phyloP scores from a whole-genome alignment of 2,797 vertebrate genomes.

The Oceanodroma leucorhoa region DNA sequence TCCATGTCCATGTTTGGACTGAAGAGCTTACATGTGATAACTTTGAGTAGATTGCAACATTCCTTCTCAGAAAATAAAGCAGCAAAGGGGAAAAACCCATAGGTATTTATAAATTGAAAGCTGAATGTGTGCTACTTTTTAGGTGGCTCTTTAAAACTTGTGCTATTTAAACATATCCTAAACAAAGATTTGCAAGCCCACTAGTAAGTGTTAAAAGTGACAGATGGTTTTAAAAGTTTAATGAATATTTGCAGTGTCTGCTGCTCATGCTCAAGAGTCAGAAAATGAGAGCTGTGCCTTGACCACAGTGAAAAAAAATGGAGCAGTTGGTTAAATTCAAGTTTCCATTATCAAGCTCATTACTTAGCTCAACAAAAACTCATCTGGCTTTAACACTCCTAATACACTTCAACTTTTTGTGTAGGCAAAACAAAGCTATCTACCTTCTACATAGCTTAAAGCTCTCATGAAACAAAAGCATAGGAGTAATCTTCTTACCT shows the following conservation, averaged over 20 bases:
- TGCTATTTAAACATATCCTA: constrained; percentile 41
- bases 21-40: not conserved
- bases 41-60: constrained; percentile 28
- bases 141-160: constrained; percentile 63
- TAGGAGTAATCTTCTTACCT: constrained; percentile 73
- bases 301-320: constrained; percentile 32
- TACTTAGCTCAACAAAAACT: constrained; percentile 14
- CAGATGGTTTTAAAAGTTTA: constrained; percentile 41
- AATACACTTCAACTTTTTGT: constrained; percentile 19
- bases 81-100: constrained; percentile 30
- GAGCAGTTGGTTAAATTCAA: constrained; percentile 50
- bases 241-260: constrained; percentile 57
- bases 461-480: constrained; percentile 70
- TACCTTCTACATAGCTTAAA: constrained; percentile 66
- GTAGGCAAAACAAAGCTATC: constrained; percentile 64
- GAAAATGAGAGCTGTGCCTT: constrained; percentile 59
- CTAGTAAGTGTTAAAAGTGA: constrained; percentile 40
- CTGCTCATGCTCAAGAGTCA: constrained; percentile 67
- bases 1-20: not conserved
- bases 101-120: constrained; percentile 34
- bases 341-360: constrained; percentile 41
- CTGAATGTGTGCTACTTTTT: constrained; percentile 63
- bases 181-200: constrained; percentile 61
- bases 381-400: constrained; percentile 56
- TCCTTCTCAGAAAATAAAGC: constrained; percentile 43